A percentile compares a stretch with the other conserved stretches of the same genome.
These are phyloP conservation scores for Latheticus oryzae DNA, from an alignment of 2,888 invertebrate genomes.

Conservation along the genomic window DNA sequence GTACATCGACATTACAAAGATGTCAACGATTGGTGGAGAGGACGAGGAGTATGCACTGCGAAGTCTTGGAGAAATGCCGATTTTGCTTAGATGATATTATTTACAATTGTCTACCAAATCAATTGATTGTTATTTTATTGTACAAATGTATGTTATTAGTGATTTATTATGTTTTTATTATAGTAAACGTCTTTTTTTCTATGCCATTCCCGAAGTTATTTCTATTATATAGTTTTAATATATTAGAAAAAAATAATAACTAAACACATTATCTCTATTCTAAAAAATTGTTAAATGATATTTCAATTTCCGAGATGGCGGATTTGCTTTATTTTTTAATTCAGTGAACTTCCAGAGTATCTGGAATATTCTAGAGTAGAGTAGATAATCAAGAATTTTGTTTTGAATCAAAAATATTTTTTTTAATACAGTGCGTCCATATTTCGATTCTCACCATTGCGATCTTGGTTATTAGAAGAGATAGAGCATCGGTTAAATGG, in stretches of 20 bases:
- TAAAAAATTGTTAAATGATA: slow-evolving; percentile 3
- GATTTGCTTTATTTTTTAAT: no score
- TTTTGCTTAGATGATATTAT: slow-evolving; percentile 49
- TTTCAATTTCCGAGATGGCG: no score
- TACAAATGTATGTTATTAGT: slow-evolving; percentile 50
- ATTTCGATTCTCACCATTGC: no score
- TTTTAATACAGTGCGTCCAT: no score
- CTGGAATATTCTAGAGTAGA: no score
- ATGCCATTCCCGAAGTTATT: neutral
- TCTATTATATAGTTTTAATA: no score
- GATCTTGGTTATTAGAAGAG: no score
- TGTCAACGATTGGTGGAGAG: slow-evolving; percentile 95
- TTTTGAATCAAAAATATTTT: no score
- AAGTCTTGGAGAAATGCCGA: slow-evolving; percentile 72
- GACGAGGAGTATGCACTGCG: slow-evolving; percentile 80
- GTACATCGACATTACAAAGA: slow-evolving; percentile 76
- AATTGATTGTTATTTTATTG: slow-evolving; percentile 53
- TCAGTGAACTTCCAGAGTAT: no score
- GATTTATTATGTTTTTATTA: slow-evolving; percentile 56
- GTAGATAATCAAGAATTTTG: no score
- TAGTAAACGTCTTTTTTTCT: slow-evolving; percentile 14
- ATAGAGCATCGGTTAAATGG: no score
- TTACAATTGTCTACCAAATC: slow-evolving; percentile 37
- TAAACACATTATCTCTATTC: no score
- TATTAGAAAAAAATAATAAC: neutral